Conservation (phyloP, 2,113 vertebrate species). For the Oreotrochilus melanogaster region DNA sequence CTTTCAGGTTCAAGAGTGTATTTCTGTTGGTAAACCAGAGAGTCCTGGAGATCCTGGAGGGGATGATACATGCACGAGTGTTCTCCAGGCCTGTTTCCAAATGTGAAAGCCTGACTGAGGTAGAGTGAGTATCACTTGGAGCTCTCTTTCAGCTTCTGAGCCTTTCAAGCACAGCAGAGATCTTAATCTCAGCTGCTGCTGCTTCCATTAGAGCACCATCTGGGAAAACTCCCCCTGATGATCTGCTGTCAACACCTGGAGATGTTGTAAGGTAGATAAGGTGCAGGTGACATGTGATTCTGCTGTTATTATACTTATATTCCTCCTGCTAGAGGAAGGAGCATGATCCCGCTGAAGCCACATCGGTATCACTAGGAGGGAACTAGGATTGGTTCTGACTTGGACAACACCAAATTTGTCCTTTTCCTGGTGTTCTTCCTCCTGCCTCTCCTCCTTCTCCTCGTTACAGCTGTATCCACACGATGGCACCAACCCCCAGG, state of each 20-base stretch:
- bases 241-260: not conserved
- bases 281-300: not conserved
- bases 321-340: not conserved
- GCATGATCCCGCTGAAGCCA: not conserved
- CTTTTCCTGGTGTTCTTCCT: not conserved
- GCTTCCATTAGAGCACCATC: not conserved
- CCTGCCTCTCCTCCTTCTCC: not conserved
- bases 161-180: not conserved
- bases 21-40: not conserved
- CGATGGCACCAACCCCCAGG: constrained; percentile 35
- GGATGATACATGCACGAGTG: not conserved
- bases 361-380: not conserved
- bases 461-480: constrained; percentile 10
- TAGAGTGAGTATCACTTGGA: not conserved
- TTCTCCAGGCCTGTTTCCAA: not conserved
- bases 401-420: not conserved
- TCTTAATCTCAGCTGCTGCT: not conserved
- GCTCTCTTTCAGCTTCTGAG: not conserved
- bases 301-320: not conserved
- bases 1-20: not conserved
- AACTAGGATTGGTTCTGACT: not conserved
- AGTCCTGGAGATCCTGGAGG: not conserved
- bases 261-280: not conserved
- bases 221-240: not conserved
- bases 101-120: not conserved